These are phyloP conservation scores for Palythoa grandiflora DNA, from an alignment of 92 coral and sea anemone genomes.

Conservation along the genomic window DNA sequence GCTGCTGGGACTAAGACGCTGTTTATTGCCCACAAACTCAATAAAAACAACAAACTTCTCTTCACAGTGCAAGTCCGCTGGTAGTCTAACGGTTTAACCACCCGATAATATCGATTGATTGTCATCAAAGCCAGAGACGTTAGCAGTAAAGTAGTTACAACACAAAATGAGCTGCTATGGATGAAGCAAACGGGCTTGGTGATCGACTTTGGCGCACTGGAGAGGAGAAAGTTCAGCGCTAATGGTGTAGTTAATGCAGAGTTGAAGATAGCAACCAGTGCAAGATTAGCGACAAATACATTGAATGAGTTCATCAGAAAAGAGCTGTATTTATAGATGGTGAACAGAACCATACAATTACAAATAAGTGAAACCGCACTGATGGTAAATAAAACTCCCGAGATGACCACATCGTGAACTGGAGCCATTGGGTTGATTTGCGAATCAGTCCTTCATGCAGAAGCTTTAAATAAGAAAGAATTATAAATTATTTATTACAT, in stretches of 20 bases:
- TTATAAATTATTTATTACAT: no score
- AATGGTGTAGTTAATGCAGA: slow-evolving; percentile 3
- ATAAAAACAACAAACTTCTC: not conserved
- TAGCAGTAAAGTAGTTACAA: slow-evolving; percentile 5
- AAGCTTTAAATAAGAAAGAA: no score
- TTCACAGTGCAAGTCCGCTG: slow-evolving; percentile 6
- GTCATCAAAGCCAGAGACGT: slow-evolving; percentile 24
- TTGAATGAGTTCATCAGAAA: slow-evolving; percentile 6
- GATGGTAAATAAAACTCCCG: not conserved
- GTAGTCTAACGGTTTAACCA: slow-evolving; percentile 2
- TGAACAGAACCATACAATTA: slow-evolving; percentile 11
- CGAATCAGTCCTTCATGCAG: not conserved
- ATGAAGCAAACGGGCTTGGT: slow-evolving; percentile 6
- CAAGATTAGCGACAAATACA: slow-evolving; percentile 7
- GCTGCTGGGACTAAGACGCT: not conserved
- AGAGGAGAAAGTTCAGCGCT: slow-evolving; percentile 1
- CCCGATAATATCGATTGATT: slow-evolving; percentile 17
- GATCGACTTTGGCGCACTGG: not conserved
- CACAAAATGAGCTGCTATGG: slow-evolving; percentile 2
- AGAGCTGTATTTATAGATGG: not conserved
- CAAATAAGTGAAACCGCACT: not conserved
- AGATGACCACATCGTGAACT: not conserved
- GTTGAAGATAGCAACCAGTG: slow-evolving; percentile 7
- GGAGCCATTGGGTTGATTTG: not conserved
- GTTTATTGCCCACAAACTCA: not conserved